A percentile compares a stretch with the other conserved stretches of the same genome.
phyloP scores from a whole-genome alignment of 2,797 vertebrate genomes.

The Dipus sagitta region DNA sequence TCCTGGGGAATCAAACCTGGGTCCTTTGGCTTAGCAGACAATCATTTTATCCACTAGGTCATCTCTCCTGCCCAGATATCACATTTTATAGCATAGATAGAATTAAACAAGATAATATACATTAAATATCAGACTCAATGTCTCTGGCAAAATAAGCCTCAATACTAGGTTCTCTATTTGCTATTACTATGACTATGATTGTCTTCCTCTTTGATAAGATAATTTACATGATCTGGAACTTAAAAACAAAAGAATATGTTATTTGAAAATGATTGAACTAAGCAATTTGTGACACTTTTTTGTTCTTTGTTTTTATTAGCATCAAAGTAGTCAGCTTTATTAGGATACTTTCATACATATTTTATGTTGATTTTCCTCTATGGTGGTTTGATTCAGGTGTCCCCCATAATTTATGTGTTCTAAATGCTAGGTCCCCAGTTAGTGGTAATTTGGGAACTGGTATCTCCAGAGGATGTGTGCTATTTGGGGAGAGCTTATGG shows the following conservation, averaged over 20 bases:
- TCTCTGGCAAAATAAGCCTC: neutral
- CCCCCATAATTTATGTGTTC: too few relatives aligned
- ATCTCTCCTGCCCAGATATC: neutral
- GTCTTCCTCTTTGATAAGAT: neutral
- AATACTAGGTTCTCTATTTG: slow-evolving; percentile 1
- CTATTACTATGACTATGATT: neutral
- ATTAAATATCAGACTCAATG: neutral
- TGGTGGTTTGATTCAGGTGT: too few relatives aligned
- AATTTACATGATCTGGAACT: neutral
- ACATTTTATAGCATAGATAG: neutral
- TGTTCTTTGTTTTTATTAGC: neutral
- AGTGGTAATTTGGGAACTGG: too few relatives aligned
- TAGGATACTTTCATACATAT: neutral
- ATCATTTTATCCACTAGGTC: too few relatives aligned
- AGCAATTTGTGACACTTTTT: neutral
- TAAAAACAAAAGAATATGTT: neutral
- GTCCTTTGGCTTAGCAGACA: too few relatives aligned
- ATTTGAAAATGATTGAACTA: neutral
- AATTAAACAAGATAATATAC: neutral
- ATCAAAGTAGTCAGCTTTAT: neutral
- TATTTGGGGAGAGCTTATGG: too few relatives aligned
- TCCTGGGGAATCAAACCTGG: too few relatives aligned
- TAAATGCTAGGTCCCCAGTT: too few relatives aligned
- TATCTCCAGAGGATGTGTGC: too few relatives aligned
- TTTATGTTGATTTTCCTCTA: neutral